Conservation (phyloP, 2,888 invertebrate genomes). For the Corbicula japonica region DNA sequence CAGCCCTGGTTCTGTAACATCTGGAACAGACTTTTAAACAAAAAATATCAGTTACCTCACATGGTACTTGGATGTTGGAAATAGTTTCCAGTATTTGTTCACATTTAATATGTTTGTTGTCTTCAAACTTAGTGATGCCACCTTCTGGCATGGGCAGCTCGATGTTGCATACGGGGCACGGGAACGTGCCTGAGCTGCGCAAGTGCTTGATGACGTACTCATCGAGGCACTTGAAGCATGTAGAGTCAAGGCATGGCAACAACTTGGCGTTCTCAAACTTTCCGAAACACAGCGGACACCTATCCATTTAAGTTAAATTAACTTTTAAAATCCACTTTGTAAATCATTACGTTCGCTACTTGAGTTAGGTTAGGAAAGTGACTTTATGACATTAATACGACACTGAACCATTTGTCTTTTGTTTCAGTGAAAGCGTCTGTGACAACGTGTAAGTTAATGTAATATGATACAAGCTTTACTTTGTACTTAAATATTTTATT, state of each 20-base stretch:
- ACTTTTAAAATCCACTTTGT: background rate
- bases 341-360: too few species aligned
- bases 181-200: constrained; percentile 47
- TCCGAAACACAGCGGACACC: constrained; percentile 62
- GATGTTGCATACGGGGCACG: constrained; percentile 63
- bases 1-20: too few species aligned
- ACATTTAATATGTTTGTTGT: constrained; percentile 57
- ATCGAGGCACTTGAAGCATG: constrained; percentile 64
- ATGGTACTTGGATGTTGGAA: constrained; percentile 26
- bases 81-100: constrained; percentile 38
- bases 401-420: too few species aligned
- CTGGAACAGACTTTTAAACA: too few species aligned
- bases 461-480: too few species aligned
- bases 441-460: too few species aligned
- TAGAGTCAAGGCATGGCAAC: constrained; percentile 66
- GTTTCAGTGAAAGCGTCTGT: too few species aligned
- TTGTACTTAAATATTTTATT: too few species aligned
- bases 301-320: constrained; percentile 42
- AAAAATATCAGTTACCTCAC: constrained; percentile 53
- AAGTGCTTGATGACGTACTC: constrained; percentile 58
- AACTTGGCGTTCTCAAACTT: constrained; percentile 62
- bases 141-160: constrained; percentile 61
- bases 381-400: background rate
- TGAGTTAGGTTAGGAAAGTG: too few species aligned
- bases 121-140: constrained; percentile 59